phyloP scores from a whole-genome alignment of 2,888 invertebrate species.

The Imbricaverruca yamaguchii region DNA sequence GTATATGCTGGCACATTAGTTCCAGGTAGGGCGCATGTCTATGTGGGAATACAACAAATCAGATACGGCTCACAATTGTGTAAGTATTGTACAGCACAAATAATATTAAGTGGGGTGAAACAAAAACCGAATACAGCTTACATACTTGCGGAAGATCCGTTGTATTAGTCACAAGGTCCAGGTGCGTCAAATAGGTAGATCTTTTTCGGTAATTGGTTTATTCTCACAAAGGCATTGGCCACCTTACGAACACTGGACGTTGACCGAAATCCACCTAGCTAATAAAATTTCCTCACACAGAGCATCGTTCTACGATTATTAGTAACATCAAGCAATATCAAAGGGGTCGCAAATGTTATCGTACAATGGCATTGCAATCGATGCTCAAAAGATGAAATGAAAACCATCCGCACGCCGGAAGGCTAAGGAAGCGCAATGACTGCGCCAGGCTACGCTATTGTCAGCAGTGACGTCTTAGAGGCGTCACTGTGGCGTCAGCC shows the following conservation, averaged over 20 bases:
- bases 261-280: neutral
- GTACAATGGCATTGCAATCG: too few species aligned
- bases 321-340: too few species aligned
- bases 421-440: too few species aligned
- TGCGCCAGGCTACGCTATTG: too few species aligned
- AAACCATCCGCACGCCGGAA: too few species aligned
- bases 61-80: too few species aligned
- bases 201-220: neutral
- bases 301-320: neutral
- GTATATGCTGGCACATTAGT: too few species aligned
- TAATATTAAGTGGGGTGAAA: neutral
- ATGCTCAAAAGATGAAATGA: too few species aligned
- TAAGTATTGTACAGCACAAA: neutral
- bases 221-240: slow-evolving; percentile 7
- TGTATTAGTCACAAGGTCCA: neutral
- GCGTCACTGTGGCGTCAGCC: neutral
- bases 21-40: neutral
- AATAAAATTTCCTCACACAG: neutral
- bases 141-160: neutral
- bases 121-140: neutral
- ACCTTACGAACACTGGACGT: neutral
- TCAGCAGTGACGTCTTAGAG: too few species aligned
- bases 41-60: neutral
- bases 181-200: neutral
- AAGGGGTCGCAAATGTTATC: too few species aligned